Base-by-base conservation (phyloP, 2,113 vertebrate species). In the Butastur rufipennis region DNA sequence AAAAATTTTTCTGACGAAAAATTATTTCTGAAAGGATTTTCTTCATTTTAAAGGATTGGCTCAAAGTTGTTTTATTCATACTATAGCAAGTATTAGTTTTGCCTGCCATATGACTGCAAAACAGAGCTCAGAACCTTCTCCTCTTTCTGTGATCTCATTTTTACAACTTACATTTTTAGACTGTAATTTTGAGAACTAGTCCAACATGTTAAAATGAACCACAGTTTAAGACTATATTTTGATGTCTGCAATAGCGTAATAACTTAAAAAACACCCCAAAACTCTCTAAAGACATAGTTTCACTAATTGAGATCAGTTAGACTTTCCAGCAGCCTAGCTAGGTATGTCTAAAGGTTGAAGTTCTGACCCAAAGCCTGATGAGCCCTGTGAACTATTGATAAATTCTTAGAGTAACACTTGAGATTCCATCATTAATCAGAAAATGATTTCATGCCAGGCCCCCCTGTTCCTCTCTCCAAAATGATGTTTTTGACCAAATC, bases 81-180 rank as follows among this genome's bases (percentile, higher is more conserved):
- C 4, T 29, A 13, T 0, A 47, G 19, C 0, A 0, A 59, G 10
- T 34, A n/a, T 3, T 58, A 25, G 23, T 36, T 95, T 58, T 63
- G 86, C 17, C 47, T 74, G n/a, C 34, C 7, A 2, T 12, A 16
- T 2, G n/a, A 78, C 50, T 42, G 45, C 13, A 67, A 36, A 84
- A 45, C 9, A 50, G 43, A 88, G 50, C 38, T 87, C 70, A 67
- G 55, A 86, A 81, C 6, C 16, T 66, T 59, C 48, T 63, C 25
- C 25, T 80, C 58, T 16, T 55, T 22, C 81, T 73, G 31, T 63
- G 27, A 61, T 40, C 45, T 82, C 12, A 5, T 68, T 88, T 72
- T 72, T 75, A 34, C 27, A 68, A 45, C 14, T 65, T 13, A 32
- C 14, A 68, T 22, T 90, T 90, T 78, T 17, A 47, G 48, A 36